Evolutionary conservation across 2,797 vertebrate species (phyloP), one percentile per base, ranked within the genome.

Genomic region (Malurus leucopterus): DNA sequence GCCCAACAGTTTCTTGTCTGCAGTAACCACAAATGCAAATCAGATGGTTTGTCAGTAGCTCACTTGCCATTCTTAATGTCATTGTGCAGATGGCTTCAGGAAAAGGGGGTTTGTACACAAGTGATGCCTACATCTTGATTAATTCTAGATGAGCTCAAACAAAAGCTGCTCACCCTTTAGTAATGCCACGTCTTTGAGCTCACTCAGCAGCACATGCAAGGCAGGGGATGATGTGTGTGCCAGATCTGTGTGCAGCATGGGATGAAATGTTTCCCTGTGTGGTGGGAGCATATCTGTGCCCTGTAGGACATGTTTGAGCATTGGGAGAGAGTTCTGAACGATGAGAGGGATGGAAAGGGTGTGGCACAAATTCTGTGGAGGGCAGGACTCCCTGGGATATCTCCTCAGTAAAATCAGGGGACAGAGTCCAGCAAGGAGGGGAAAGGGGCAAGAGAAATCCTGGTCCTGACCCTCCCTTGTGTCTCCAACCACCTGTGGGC

Each of bases 41-140:
- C 49, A 79, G 49, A 53, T 78, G 73, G 68, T 67, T 92, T 85
- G 55, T 76, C 69, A 87, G 69, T 29, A 70, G 50, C 65, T 84
- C 53, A 70, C 78, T 89, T 84, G 34, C 79, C 67, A 84, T 76
- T 89, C 90, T 81, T 78, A 81, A 90, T 75, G 57, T 74, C 61
- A 73, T 32, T 85, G 63, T 80, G 79, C 73, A 86, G 79, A 94
- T 80, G 59, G 67, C 84, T 89, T 61, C 57, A 86, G 74, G 84
- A 68, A 72, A 81, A 73, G 49, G 16, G 40, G 54, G 20, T 61
- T 69, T 77, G n/a, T 68, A 71, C 30, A 62, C 54, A 79, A 76
- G 53, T 15, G 27, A 27, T 79, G 71, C 59, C 63, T 78, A 51
- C 61, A 41, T 62, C 78, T 86, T 84, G 46, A 88, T 81, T 92